A percentile compares a stretch with the other conserved stretches of the same genome.
Evolutionary conservation across 2,888 invertebrate genomes (phyloP).

Genomic region (Phragmatobia fuliginosa): DNA sequence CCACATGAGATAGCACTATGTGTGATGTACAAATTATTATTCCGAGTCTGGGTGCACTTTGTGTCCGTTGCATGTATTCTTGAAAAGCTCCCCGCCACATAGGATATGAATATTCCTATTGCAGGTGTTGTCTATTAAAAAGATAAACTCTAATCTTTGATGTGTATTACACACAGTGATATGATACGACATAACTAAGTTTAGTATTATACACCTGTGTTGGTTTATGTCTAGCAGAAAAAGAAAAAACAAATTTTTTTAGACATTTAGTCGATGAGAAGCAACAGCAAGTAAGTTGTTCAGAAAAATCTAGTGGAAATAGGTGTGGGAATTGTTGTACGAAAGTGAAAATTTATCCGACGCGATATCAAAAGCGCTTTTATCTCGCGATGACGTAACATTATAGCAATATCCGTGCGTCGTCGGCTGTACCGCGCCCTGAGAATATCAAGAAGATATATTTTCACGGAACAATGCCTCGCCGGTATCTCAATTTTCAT

Average conservation of each 20-base stretch:
- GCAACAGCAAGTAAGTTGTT: slow-evolving; percentile 39
- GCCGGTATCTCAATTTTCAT: slow-evolving; percentile 86
- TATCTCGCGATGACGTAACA: slow-evolving; percentile 79
- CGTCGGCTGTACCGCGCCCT: slow-evolving; percentile 77
- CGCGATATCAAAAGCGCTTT: slow-evolving; percentile 76
- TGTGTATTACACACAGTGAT: background rate
- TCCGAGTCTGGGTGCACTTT: too few species aligned
- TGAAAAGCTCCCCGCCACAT: too few species aligned
- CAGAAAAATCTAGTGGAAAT: slow-evolving; percentile 34
- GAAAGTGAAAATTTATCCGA: slow-evolving; percentile 74
- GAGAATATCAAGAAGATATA: slow-evolving; percentile 84
- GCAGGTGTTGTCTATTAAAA: too few species aligned
- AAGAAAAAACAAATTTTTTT: slow-evolving; percentile 10
- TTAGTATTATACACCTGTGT: background rate
- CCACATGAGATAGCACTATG: too few species aligned
- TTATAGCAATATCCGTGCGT: slow-evolving; percentile 83
- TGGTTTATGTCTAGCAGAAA: background rate
- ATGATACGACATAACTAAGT: background rate
- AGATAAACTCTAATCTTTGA: background rate
- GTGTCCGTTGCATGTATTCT: too few species aligned
- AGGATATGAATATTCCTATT: too few species aligned
- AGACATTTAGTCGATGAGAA: slow-evolving; percentile 37
- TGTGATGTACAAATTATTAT: too few species aligned
- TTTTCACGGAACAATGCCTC: slow-evolving; percentile 85
- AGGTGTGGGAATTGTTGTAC: slow-evolving; percentile 50